Percentiles rank a stretch among this genome's conserved stretches.
These are phyloP conservation scores for Anguilla japonica DNA, from an alignment of 2,113 vertebrate genomes.

Conservation along the genomic window DNA sequence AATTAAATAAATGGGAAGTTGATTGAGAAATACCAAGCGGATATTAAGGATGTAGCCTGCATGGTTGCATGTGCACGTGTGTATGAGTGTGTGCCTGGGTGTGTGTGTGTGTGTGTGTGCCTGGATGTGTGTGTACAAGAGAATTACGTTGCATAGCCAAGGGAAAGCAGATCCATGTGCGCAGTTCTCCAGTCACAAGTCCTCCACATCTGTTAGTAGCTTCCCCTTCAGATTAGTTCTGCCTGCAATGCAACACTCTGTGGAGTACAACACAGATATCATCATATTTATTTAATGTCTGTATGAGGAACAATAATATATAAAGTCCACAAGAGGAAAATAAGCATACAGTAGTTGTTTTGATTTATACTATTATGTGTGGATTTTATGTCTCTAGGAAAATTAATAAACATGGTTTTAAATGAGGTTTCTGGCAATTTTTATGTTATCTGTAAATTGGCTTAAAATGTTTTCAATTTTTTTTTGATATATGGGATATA, in stretches of 20 bases:
- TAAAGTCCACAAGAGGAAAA: conserved; percentile 10
- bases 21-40: not conserved
- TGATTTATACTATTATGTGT: not conserved
- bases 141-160: not conserved
- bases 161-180: not conserved
- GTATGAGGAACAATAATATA: conserved; percentile 25
- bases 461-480: not conserved
- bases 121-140: not conserved
- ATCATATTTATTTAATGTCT: conserved; percentile 21
- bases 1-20: not conserved
- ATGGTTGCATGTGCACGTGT: not conserved
- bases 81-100: not conserved
- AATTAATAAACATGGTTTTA: no score
- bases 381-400: not conserved
- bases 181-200: not conserved
- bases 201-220: not conserved
- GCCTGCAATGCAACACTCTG: not conserved
- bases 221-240: not conserved
- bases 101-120: not conserved
- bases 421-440: no score
- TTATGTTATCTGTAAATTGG: no score
- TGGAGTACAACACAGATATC: not conserved
- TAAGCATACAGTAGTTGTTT: not conserved
- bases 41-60: not conserved
- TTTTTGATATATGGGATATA: no score